Evolutionary conservation across 2,113 vertebrate species (phyloP), one percentile per base, ranked within the genome.

Genomic region (Shinisaurus crocodilurus): DNA sequence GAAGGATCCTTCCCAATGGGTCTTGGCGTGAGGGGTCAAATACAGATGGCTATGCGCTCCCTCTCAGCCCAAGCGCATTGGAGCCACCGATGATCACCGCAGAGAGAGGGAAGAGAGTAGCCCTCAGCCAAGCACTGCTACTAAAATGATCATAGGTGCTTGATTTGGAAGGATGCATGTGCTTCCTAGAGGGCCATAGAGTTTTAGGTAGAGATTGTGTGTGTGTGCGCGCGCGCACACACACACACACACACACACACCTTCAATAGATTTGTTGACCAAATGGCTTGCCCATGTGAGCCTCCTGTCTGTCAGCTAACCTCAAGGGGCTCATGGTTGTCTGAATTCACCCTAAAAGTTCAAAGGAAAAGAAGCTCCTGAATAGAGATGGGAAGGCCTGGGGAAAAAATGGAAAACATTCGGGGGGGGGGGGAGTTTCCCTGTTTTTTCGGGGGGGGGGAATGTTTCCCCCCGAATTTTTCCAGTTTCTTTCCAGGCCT

Each of bases 331-430:
- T 15, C 16, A 48, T 57, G 48, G 3, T 54, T 54, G 8, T 37
- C n/a, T 86, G 12, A 37, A 57, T 15, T 37, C 34, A 16, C 20
- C 15, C 3, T 72, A 37, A 27, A 15, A 23, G 18, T 18, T 8
- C 10, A 32, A 23, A 60, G 29, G 27, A 65, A n/a, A 40, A 18
- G 37, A n/a, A 45, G 18, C 6, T 29, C 23, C 12, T 0, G 1
- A n/a, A n/a, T n/a, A n/a, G n/a, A n/a, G n/a, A n/a, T n/a, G n/a
- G n/a, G n/a, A n/a, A n/a, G n/a, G n/a, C n/a, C n/a, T n/a, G n/a
- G n/a, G n/a, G n/a, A n/a, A n/a, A n/a, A n/a, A n/a, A n/a, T n/a
- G n/a, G n/a, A n/a, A n/a, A n/a, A n/a, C n/a, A n/a, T n/a, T n/a
- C n/a, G n/a, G n/a, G n/a, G n/a, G n/a, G n/a, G n/a, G n/a, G n/a